Evolutionary conservation across 2,888 invertebrate species (phyloP).

Genomic region (Cephus nigrinus): DNA sequence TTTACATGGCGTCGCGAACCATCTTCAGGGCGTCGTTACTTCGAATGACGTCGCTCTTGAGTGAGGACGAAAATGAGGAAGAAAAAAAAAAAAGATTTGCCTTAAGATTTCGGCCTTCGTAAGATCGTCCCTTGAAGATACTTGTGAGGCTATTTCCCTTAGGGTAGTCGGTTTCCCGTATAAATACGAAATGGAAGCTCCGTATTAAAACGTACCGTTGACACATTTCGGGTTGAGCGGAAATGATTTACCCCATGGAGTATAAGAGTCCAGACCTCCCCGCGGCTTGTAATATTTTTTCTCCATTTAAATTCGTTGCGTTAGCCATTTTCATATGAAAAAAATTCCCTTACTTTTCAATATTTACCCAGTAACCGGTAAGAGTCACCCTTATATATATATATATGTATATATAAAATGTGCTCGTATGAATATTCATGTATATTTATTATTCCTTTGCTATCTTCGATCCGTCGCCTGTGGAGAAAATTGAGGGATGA

Average conservation of each 20-base stretch:
- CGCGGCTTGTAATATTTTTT: not conserved
- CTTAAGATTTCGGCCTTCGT: slow-evolving; percentile 13
- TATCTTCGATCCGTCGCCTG: not conserved
- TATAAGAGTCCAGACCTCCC: too few species aligned
- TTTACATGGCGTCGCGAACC: slow-evolving; percentile 27
- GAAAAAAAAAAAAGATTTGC: not conserved
- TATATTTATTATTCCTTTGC: not conserved
- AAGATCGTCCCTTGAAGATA: slow-evolving; percentile 19
- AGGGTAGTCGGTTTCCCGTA: not conserved
- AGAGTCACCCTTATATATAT: not conserved
- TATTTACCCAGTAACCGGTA: not conserved
- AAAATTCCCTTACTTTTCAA: not conserved
- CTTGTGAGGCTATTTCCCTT: not conserved
- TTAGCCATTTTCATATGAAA: not conserved
- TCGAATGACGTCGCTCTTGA: slow-evolving; percentile 12
- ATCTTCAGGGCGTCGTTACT: slow-evolving; percentile 22
- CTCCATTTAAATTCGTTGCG: not conserved
- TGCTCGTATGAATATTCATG: not conserved
- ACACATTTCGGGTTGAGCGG: not conserved
- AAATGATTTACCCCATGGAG: too few species aligned
- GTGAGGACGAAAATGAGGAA: slow-evolving; percentile 5
- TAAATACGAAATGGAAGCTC: not conserved
- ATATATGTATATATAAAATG: not conserved
- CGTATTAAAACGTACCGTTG: not conserved
- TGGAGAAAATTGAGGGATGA: not conserved